Evolutionary conservation across 2,888 invertebrate genomes (phyloP), one percentile per base, ranked within the genome.

Genomic region (Lithophane ornitopus): DNA sequence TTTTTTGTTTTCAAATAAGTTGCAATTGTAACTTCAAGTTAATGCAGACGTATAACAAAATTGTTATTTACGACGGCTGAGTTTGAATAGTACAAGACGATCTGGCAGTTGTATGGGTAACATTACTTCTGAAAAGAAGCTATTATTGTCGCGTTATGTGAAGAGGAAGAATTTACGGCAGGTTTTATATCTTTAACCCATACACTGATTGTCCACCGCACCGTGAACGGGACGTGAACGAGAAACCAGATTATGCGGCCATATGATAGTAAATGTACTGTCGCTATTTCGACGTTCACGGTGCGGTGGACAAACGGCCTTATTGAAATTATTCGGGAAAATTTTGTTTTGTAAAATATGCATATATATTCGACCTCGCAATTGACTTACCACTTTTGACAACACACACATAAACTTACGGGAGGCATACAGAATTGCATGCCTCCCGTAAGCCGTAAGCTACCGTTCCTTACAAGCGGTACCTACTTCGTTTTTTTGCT

Each of bases 21-120:
- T 72, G 11, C 6, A 22, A 22, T 22, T 19, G 12, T 28, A 16
- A 34, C 3, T 59, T 44, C 44, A 71, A 61, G 61, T 62, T 28
- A 79, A 61, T 66, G 28, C 16, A 74, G 61, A 81, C 22, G 54
- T 34, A 44, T 63, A 49, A 74, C 61, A 52, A 52, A 49, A 63
- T 75, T 75, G 56, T 65, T 63, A 49, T 49, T 67, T 46, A 77
- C 56, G 61, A 70, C 39, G 58, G 56, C 65, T 69, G 67, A 63
- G 70, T 76, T 74, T 72, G 54, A 75, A 75, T 34, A 56, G 81
- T 34, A 80, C 9, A 41, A 62, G 26, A 44, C 49, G 41, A n/a
- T 52, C 67, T 79, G 76, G 44, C 58, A 58, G 67, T 68, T 81
- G 81, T 63, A 75, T 80, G 39, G 80, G 52, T 39, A 52, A 39